Base-by-base conservation (phyloP, 1,140 invertebrate species). In the honey bee (Apis mellifera) region DNA sequence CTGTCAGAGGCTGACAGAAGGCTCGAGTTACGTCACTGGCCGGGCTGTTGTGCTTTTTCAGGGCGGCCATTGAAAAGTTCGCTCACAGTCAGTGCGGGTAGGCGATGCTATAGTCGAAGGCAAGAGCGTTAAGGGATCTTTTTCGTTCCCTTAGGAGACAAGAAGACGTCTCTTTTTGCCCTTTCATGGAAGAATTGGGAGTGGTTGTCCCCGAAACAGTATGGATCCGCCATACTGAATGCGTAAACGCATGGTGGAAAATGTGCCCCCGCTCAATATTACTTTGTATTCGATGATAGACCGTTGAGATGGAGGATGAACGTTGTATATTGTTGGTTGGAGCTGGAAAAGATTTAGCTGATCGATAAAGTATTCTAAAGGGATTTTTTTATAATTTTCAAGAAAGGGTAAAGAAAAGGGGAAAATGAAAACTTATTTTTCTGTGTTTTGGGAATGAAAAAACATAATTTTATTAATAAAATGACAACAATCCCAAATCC, bases 11-110 rank as follows among this genome's bases (percentile, higher is more conserved):
- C 81, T 92, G 90, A 90, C 91, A 87, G 89, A 83, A 88, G 85
- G 89, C 89, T 93, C 92, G 90, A 91, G 90, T 93, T 93, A 93
- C 92, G 92, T 93, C 90, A 93, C 91, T 90, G 89, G 86, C 81
- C 73, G 65, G 85, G 87, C 78, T 85, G 87, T 84, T 92, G 90
- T 89, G 88, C 91, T 92, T 92, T 92, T 87, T 89, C 87, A 89
- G 88, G 86, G 81, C 82, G 84, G 65, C 88, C 90, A 92, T 92
- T 91, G 86, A 92, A 73, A 84, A 57, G 85, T 87, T 65, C 72
- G 82, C 72, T 84, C 82, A 86, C 85, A 87, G 86, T 87, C 86
- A 86, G 82, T 86, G 77, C 85, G 86, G 85, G 76, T 59, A 81
- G 62, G 77, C 73, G 78, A 74, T 42, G 62, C 79, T 54, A 55